Base-by-base conservation (phyloP, 2,888 invertebrate species). In the Scaptomyza reducta region DNA sequence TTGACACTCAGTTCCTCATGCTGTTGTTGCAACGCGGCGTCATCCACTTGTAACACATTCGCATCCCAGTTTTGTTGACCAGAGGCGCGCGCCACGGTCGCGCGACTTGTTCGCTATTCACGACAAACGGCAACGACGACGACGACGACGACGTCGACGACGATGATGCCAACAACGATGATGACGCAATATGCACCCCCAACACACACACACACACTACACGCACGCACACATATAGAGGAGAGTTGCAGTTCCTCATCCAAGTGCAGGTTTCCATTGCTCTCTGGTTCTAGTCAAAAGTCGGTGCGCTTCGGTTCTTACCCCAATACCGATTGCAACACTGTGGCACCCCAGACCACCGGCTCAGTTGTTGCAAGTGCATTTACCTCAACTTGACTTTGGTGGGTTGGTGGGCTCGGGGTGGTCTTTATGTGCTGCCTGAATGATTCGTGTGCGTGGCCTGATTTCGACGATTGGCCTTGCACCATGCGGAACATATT, bases 41-140 rank as follows among this genome's bases (percentile, higher is more conserved):
- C 74, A 71, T 77, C 79, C 85, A 86, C 80, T 83, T 83, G 82
- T 83, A 86, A 86, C 82, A 83, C 82, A 86, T 86, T 83, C 70
- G 42, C 58, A 54, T 49, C 41, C 55, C 72, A 59, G 44, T 44
- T 59, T 59, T 40, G 67, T 64, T 74, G 79, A 70, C 80, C 80
- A 81, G 66, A 65, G 63, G 46, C 65, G 80, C 83, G 64, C 79
- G 60, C 44, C 74, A 62, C 65, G 59, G 57, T 35, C 68, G 74
- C 70, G 77, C 70, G 77, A 80, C 74, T 79, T 74, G 68, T 73
- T 69, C 60, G 60, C 77, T 57, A 45, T 69, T 65, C 82, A 46
- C 74, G 68, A 60, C 58, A 31, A 54, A 35, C 35, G n/a, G 14
- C 35, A 5, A 33, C 33, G 5, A 29, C 29, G 29, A 45, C 74